Evolutionary conservation across 2,888 invertebrate genomes (phyloP).

Genomic region (Leptinotarsa tumamoca): DNA sequence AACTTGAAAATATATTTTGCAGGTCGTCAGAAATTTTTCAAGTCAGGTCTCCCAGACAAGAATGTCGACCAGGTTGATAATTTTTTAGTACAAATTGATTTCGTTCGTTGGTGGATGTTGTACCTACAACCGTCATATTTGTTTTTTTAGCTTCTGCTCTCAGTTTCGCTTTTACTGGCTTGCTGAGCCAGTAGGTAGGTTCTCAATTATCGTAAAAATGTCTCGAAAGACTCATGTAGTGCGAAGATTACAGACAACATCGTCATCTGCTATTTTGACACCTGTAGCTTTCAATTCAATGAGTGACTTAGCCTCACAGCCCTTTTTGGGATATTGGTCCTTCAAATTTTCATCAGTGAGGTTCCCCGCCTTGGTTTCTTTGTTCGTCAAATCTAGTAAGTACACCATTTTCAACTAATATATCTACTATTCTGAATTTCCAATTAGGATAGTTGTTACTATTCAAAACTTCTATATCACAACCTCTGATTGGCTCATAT

Average conservation of each 20-base stretch:
- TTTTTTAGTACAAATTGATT: background rate
- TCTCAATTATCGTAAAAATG: conserved; percentile 43
- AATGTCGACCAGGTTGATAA: too few species aligned
- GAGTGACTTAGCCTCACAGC: too few species aligned
- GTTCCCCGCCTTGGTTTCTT: too few species aligned
- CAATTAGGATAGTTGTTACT: conserved; percentile 29
- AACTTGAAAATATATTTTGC: too few species aligned
- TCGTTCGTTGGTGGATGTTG: background rate
- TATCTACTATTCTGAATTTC: conserved; percentile 22
- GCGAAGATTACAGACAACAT: conserved; percentile 35
- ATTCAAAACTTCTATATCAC: conserved; percentile 15
- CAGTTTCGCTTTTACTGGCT: conserved; percentile 30
- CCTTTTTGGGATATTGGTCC: too few species aligned
- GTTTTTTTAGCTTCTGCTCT: conserved; percentile 19
- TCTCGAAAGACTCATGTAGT: conserved; percentile 42
- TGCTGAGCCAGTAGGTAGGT: conserved; percentile 26
- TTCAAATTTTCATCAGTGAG: too few species aligned
- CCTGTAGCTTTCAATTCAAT: conserved; percentile 36
- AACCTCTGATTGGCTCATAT: background rate
- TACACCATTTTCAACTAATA: background rate
- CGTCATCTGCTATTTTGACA: conserved; percentile 34
- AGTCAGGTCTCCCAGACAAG: too few species aligned
- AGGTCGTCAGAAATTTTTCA: too few species aligned
- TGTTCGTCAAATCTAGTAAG: too few species aligned
- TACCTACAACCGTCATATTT: background rate